phyloP scores from a whole-genome alignment of 1,140 invertebrate species.

The Epicauta chinensis region DNA sequence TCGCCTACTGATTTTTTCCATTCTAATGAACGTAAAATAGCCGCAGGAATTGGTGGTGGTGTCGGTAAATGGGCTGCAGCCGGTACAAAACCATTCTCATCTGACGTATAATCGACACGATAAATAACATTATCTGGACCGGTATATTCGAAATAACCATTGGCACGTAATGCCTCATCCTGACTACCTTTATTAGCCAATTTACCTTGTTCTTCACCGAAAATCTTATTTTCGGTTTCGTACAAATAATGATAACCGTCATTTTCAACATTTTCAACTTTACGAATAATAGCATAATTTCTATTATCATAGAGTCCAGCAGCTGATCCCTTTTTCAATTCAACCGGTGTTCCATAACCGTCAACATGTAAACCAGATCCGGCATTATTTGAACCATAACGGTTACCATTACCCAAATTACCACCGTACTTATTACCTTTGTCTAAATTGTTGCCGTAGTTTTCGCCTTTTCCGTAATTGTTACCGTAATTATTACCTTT shows the following conservation, averaged over 20 bases:
- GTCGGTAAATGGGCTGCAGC: constrained; percentile 48
- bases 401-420: background rate
- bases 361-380: background rate
- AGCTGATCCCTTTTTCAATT: constrained; percentile 2
- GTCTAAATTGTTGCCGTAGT: too few relatives aligned
- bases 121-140: constrained; percentile 46
- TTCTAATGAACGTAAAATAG: constrained; percentile 36
- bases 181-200: constrained; percentile 43
- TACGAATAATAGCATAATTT: constrained; percentile 17
- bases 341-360: background rate
- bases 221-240: constrained; percentile 28
- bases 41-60: constrained; percentile 49
- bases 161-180: constrained; percentile 20
- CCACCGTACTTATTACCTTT: too few relatives aligned
- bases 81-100: constrained; percentile 49
- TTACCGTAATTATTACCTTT: too few relatives aligned
- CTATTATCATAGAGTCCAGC: constrained; percentile 20
- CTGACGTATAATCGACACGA: constrained; percentile 47
- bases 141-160: constrained; percentile 44
- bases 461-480: too few relatives aligned
- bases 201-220: constrained; percentile 33
- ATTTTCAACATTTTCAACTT: constrained; percentile 17
- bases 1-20: constrained; percentile 5
- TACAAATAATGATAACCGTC: constrained; percentile 25
- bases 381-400: background rate